Conservation (phyloP, 2,113 vertebrate genomes). For the Orthonyx spaldingii region DNA sequence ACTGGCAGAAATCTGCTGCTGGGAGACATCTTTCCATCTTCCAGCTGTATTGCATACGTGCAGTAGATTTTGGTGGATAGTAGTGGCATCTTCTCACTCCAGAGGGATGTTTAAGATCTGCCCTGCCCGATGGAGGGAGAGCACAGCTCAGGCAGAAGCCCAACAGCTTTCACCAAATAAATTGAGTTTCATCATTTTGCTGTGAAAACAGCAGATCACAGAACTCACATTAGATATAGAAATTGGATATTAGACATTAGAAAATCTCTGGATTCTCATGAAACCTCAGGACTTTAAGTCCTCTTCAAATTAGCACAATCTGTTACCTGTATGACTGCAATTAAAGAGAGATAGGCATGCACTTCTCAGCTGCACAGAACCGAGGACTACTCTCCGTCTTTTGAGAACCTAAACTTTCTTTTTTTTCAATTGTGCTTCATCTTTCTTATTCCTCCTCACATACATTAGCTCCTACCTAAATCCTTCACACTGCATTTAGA, state of each 20-base stretch:
- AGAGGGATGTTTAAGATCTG: not conserved
- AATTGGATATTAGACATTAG: not conserved
- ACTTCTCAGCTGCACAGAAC: not conserved
- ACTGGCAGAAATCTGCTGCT: not conserved
- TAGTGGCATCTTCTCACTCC: not conserved
- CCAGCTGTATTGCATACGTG: not conserved
- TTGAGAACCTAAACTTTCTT: not conserved
- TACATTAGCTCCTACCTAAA: constrained; percentile 61
- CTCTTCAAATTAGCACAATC: not conserved
- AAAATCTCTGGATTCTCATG: not conserved
- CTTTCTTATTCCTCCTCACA: constrained; percentile 22
- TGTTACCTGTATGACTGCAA: not conserved
- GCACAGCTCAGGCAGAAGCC: not conserved
- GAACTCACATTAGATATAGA: not conserved
- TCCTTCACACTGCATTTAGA: constrained; percentile 77
- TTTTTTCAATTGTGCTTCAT: constrained; percentile 12
- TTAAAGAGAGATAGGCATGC: not conserved
- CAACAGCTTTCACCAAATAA: not conserved
- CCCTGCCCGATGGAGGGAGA: not conserved
- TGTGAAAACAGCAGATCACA: not conserved
- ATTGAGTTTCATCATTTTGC: not conserved
- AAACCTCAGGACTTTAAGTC: not conserved
- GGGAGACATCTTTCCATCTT: not conserved
- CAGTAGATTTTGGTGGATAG: not conserved
- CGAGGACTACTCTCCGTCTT: not conserved